These are phyloP conservation scores for Phenganax stokvisi DNA, from an alignment of 92 coral and sea anemone species.

Conservation along the genomic window DNA sequence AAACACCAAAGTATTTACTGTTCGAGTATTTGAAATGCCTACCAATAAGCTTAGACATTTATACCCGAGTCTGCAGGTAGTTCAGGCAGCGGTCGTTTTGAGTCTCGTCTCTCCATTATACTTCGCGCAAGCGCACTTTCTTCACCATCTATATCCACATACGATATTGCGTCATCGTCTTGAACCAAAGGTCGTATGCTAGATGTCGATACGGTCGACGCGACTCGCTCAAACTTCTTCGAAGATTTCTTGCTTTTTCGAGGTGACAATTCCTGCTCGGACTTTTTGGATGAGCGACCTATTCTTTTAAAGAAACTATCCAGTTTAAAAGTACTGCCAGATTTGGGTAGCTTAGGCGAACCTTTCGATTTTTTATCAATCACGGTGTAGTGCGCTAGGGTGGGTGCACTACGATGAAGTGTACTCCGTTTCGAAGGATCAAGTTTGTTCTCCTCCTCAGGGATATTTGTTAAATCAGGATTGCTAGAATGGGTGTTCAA, in stretches of 20 bases:
- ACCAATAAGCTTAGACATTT: background rate
- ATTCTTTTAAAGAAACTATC: slow-evolving; percentile 18
- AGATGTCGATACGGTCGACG: background rate
- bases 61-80: slow-evolving; percentile 3
- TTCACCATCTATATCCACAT: slow-evolving; percentile 26
- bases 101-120: slow-evolving; percentile 17
- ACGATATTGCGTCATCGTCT: slow-evolving; percentile 21
- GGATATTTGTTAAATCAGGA: slow-evolving; percentile 11
- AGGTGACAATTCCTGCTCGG: slow-evolving; percentile 14
- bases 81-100: slow-evolving; percentile 32
- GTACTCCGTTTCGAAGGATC: slow-evolving; percentile 29
- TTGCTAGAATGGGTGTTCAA: slow-evolving; percentile 35
- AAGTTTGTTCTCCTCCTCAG: background rate
- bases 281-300: slow-evolving; percentile 24
- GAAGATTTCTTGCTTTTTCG: slow-evolving; percentile 18
- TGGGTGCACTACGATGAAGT: slow-evolving; percentile 32
- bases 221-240: background rate
- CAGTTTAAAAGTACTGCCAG: slow-evolving; percentile 36
- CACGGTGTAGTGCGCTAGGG: slow-evolving; percentile 16
- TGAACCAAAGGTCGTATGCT: slow-evolving; percentile 16
- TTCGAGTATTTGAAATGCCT: background rate
- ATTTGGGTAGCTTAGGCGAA: slow-evolving; percentile 26
- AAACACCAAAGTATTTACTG: background rate
- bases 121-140: background rate
- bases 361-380: slow-evolving; percentile 24